Percentiles rank a stretch among this genome's conserved stretches.
These are phyloP conservation scores for Petrolisthes cinctipes DNA, from an alignment of 2,888 invertebrate genomes.

Conservation along the genomic window DNA sequence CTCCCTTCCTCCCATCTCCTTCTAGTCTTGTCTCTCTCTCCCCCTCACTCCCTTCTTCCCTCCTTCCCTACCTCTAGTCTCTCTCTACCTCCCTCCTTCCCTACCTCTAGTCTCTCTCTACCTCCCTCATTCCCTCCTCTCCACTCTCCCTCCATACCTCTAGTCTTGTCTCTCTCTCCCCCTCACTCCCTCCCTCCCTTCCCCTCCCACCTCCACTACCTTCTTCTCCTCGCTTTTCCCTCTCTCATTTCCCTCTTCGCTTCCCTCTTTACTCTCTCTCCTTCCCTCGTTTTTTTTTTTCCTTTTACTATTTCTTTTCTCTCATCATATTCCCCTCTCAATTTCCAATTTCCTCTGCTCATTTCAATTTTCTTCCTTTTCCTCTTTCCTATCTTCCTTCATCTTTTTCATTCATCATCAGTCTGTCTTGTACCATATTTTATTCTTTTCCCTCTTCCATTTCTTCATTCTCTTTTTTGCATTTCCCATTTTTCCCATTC, in stretches of 20 bases:
- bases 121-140: neutral
- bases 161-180: neutral
- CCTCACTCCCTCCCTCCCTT: neutral
- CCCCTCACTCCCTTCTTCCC: constrained; percentile 5
- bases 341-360: too few species aligned
- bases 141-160: neutral
- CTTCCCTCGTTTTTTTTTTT: neutral
- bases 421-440: too few species aligned
- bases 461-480: too few species aligned
- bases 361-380: neutral
- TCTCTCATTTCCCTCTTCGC: neutral
- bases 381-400: too few species aligned
- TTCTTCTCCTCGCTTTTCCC: neutral
- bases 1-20: constrained; percentile 2
- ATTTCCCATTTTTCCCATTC: too few species aligned
- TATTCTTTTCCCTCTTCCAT: too few species aligned
- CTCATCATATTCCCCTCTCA: too few species aligned
- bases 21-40: neutral
- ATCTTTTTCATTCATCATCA: too few species aligned
- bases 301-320: neutral
- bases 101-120: neutral
- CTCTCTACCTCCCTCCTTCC: neutral
- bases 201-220: neutral
- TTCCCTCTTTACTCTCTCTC: too few species aligned
- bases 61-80: neutral